Evolutionary conservation across 1,140 invertebrate genomes (phyloP).

Genomic region (Drosophila prosaltans): DNA sequence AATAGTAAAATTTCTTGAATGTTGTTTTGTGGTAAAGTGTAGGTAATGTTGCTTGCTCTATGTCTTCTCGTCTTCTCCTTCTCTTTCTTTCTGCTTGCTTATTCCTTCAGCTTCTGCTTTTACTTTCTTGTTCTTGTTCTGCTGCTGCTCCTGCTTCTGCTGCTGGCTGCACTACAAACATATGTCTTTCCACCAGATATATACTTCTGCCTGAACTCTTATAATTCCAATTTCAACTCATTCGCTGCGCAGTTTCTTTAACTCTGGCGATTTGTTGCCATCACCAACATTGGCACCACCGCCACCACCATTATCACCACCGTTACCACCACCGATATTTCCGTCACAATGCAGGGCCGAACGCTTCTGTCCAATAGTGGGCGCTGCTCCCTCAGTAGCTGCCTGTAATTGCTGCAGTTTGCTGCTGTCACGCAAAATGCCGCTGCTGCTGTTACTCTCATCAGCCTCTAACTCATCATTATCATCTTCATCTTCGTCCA

Average conservation of each 20-base stretch:
- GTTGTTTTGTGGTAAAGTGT: conserved; percentile 80
- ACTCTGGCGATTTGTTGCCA: conserved; percentile 69
- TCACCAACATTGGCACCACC: conserved; percentile 12
- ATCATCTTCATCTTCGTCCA: conserved; percentile 56
- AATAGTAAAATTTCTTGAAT: conserved; percentile 80
- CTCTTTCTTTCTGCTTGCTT: background rate
- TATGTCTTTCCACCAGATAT: conserved; percentile 81
- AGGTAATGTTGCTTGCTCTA: conserved; percentile 75
- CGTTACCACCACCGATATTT: conserved; percentile 32
- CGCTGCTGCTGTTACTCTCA: conserved; percentile 69
- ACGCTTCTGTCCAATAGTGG: conserved; percentile 64
- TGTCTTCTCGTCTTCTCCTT: conserved; percentile 32
- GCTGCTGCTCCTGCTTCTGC: conserved; percentile 56
- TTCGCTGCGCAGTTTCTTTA: conserved; percentile 82
- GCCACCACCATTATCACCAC: conserved; percentile 17
- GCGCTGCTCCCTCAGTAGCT: conserved; percentile 36
- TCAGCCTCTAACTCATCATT: conserved; percentile 70
- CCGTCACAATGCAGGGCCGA: conserved; percentile 61
- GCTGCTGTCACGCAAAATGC: conserved; percentile 56
- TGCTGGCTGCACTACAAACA: conserved; percentile 78
- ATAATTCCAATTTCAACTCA: conserved; percentile 42
- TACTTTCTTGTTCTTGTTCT: conserved; percentile 2
- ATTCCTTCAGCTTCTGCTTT: conserved; percentile 10
- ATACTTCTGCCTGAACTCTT: conserved; percentile 16
- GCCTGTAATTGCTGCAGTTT: conserved; percentile 55